Percentiles rank a stretch among this genome's conserved stretches.
These are phyloP conservation scores for Drosophila carrolli DNA, from an alignment of 1,140 invertebrate species.

Conservation along the genomic window DNA sequence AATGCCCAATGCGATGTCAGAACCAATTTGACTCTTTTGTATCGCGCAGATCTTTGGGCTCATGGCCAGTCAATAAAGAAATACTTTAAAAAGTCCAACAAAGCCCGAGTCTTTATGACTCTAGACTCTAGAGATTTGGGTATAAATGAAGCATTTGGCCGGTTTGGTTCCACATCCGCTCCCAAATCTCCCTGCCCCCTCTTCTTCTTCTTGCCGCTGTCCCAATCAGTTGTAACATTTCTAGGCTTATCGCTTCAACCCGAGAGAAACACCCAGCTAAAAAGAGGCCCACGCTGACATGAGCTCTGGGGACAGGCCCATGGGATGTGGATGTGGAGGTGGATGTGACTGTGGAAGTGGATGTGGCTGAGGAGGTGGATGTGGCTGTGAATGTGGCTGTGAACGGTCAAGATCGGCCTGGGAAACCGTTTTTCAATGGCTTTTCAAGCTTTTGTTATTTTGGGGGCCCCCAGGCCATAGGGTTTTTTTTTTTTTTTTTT, in stretches of 20 bases:
- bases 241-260: constrained; percentile 57
- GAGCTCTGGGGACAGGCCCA: constrained; percentile 2
- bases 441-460: constrained; percentile 41
- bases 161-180: constrained; percentile 23
- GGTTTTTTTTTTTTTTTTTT: constrained; percentile 11
- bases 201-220: background rate
- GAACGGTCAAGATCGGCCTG: constrained; percentile 35
- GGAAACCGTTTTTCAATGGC: constrained; percentile 39
- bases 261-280: background rate
- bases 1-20: constrained; percentile 25
- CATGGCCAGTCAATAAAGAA: constrained; percentile 2
- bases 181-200: constrained; percentile 1
- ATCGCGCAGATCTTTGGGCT: constrained; percentile 5
- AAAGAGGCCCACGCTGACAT: constrained; percentile 17
- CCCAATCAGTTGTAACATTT: constrained; percentile 63
- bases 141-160: constrained; percentile 15
- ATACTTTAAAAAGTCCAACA: constrained; percentile 18
- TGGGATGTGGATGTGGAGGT: constrained; percentile 5
- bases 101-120: constrained; percentile 16
- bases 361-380: background rate
- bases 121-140: constrained; percentile 27
- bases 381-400: constrained; percentile 1
- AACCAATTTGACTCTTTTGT: constrained; percentile 26
- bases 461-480: background rate
- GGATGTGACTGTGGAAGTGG: background rate